Base-by-base conservation (phyloP, 2,888 invertebrate genomes). In the Xestia rhomboidea region DNA sequence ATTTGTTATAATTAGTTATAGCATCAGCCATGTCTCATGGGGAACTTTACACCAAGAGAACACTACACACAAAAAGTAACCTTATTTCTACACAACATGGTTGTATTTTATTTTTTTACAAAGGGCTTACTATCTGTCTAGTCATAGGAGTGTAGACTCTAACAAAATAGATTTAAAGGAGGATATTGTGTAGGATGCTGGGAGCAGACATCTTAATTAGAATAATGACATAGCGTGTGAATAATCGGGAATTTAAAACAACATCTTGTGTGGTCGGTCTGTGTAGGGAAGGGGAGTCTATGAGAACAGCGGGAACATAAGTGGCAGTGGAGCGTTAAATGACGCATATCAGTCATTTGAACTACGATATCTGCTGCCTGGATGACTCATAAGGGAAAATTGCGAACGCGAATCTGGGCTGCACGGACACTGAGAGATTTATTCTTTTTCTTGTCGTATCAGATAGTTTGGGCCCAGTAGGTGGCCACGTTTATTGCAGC, bases 201-300 rank as follows among this genome's bases (percentile, higher is more conserved):
- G 66, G 38, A 71, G 30, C 71, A 85, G 87, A 89, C 87, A 78
- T 89, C 88, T 91, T 89, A 91, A 91, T 91, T 91, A 91, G 83
- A 86, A 87, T 83, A 85, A 89, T 91, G 92, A 91, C 90, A 88
- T 86, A 90, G 87, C 89, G 91, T 91, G 92, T 88, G 92, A 92
- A 92, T 89, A 85, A 89, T 89, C 80, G 79, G 77, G 84, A 84
- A 86, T 87, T 82, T 84, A 77, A 83, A 83, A 84, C 71, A 77
- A 73, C 88, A 82, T 87, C 88, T 85, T 90, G 90, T 89, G 89
- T 87, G 90, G 90, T 87, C 90, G 87, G 71, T 62, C 68, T 82
- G 83, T 70, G 82, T 79, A 73, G 34, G 71, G 63, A 62, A 82
- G 49, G 44, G 78, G 87, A n/a, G n/a, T n/a, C 82, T 60, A 82